Base-by-base conservation (phyloP, 2,888 invertebrate genomes). In the Diachrysia chrysitis region DNA sequence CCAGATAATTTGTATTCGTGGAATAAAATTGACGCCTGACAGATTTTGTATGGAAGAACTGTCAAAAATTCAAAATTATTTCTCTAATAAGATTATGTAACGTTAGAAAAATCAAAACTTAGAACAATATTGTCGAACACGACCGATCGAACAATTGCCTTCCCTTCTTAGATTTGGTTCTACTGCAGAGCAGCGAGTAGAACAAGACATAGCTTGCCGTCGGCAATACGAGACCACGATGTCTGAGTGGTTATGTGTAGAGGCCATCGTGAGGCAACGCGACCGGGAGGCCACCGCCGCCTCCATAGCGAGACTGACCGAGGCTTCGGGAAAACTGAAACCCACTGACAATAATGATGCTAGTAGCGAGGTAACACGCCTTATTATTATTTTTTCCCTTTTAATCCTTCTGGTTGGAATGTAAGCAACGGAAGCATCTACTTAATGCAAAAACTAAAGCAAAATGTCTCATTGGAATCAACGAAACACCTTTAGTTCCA, bases 211-310 rank as follows among this genome's bases (percentile, higher is more conserved):
- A 69, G 95, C 96, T 53, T 97, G 97, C 53, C 96, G 97, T 69
- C 97, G 97, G 54, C 96, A 97, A 69, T 99, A 98, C 83, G 98
- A 99, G 90, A 97, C 97, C 7, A 98, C 98, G 0, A 98, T 99
- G 98, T 98, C 98, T 0, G 99, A 99, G 89, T 99, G 99, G 99
- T 90, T 98, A 69, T 98, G 98, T 0, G 98, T 99, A 0, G 99
- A 99, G 87, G 98, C 98, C 0, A 98, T 99, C 73, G 98, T 99
- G 0, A 93, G 97, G 58, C 98, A 98, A 86, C 92, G 97, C 9
- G 98, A 98, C 83, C 97, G 97, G 71, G 98, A 98, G 88, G 97
- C 97, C 54, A 98, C 98, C 70, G 98, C 98, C 0, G 97, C 97
- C 12, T 98, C 98, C 51, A 97, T 98, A 60, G 98, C 98, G 7